Base-by-base conservation (phyloP, 2,797 vertebrate species). In the Macropodus opercularis region DNA sequence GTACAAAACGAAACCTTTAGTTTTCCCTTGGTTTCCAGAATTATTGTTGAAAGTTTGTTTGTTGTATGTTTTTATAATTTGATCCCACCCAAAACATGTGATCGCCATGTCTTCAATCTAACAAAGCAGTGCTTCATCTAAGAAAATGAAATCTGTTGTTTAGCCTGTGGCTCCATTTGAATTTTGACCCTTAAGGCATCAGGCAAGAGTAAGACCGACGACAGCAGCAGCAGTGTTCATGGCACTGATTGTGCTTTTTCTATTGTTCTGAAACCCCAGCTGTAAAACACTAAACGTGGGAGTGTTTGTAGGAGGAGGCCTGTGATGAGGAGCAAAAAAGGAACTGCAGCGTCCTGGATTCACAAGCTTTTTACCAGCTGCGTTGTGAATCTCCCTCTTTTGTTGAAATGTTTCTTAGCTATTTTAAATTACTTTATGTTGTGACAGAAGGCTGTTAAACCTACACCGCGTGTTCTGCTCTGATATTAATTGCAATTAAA, bases 401-500 rank as follows among this genome's bases (percentile, higher is more conserved):
- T 27, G 26, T 27, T 22, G 11, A 24, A 50, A 41, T 1, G 14
- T 7, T 36, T 43, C 4, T 9, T 18, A 39, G 29, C 19, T 24
- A n/a, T 43, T 53, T 59, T 34, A 1, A 40, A 52, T 23, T 62
- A 47, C 57, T 56, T 63, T 66, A 60, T 53, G 38, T 32, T 32
- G 31, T 13, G 31, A 21, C 1, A 8, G 14, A 58, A 44, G 22
- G 14, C 9, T 1, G 12, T 47, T 15, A 8, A 55, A 4, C 5
- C n/a, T 23, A 36, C 17, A 6, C 38, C n/a, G 51, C 47, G 27
- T 34, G 2, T 18, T 17, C 13, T 42, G 7, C 62, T 60, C 59
- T 23, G 14, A 29, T 56, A 5, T 13, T 39, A 32, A 5, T 53
- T 62, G 44, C 15, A 32, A 77, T 65, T 60, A 83, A 83, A 83